Evolutionary conservation across 2,797 vertebrate species (phyloP).

Genomic region (Helicolenus hilgendorfi): DNA sequence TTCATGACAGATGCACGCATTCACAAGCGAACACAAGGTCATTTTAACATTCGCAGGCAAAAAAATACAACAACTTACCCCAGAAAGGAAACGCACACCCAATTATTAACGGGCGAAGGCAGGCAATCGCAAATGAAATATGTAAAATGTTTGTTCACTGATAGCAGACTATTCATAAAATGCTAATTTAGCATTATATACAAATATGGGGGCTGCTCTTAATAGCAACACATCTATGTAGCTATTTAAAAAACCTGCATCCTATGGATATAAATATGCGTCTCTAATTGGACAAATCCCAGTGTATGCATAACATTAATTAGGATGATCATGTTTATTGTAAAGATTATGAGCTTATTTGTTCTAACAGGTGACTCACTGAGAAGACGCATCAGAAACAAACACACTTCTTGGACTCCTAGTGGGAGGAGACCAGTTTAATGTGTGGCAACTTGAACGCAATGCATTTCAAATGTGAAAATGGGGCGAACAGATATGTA

Average conservation of each 20-base stretch:
- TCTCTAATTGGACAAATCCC: conserved; percentile 87
- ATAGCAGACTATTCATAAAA: conserved; percentile 57
- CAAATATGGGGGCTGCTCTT: conserved; percentile 40
- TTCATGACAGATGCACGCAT: conserved; percentile 85
- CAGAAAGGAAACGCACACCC: conserved; percentile 72
- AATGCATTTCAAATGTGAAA: conserved; percentile 75
- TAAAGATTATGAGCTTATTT: conserved; percentile 88
- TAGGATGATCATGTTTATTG: conserved; percentile 87
- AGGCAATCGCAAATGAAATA: conserved; percentile 53
- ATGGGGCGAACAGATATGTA: conserved; percentile 75
- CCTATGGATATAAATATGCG: conserved; percentile 68
- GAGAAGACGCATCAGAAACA: conserved; percentile 71
- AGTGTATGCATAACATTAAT: conserved; percentile 85
- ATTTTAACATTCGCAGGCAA: conserved; percentile 78
- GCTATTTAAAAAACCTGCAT: conserved; percentile 60
- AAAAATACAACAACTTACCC: conserved; percentile 74
- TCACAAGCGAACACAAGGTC: conserved; percentile 74
- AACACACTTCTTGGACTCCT: conserved; percentile 64
- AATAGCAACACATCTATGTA: conserved; percentile 37
- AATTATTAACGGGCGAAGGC: conserved; percentile 68
- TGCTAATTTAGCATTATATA: conserved; percentile 54
- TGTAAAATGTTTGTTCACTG: conserved; percentile 66
- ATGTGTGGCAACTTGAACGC: conserved; percentile 41
- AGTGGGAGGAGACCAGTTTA: conserved; percentile 59
- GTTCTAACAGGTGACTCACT: conserved; percentile 82